Evolutionary conservation across 2,113 vertebrate species (phyloP), one percentile per base, ranked within the genome.

Genomic region (Ptilorrhoa leucosticta): DNA sequence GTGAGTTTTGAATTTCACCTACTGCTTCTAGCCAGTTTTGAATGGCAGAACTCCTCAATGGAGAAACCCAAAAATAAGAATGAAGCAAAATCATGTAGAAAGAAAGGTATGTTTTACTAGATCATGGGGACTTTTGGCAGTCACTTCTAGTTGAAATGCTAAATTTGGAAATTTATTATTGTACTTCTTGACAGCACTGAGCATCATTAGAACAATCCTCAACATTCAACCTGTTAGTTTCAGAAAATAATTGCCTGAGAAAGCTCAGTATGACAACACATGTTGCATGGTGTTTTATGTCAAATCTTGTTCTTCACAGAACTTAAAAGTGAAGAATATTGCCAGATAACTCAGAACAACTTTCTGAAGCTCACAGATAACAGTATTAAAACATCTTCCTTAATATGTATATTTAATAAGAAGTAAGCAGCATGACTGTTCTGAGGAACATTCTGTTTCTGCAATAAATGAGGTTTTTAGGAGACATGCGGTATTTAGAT

Each of bases 301-400:
- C 86, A 93, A 83, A 83, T 42, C 15, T 63, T 78, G 86, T 30
- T 88, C 33, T 89, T 81, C 54, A 78, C 11, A 58, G 47, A 73
- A 92, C 39, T 63, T 83, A 50, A 83, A 93, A 88, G 23, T 47
- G 54, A 73, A 73, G 13, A 75, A 81, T 64, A 75, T 16, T 73
- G 33, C 56, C 76, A 75, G 76, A 75, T 83, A 90, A 81, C 21
- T 56, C 47, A 76, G 33, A 83, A 57, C 4, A 53, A 51, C 24
- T 90, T 93, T 89, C 86, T 92, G 86, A 97, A 83, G 58, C 33
- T 87, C 68, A 63, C 30, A 81, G 68, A 92, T 71, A 86, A 86
- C 64, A 66, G 21, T 17, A 75, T 70, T 89, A 61, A 90, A 90
- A 63, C 7, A 63, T 72, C 66, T 92, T 93, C 54, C 64, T 92